Percentiles rank a stretch among this genome's conserved stretches.
Conservation (phyloP, 2,797 vertebrate genomes). For the Cryptoprocta ferox region DNA sequence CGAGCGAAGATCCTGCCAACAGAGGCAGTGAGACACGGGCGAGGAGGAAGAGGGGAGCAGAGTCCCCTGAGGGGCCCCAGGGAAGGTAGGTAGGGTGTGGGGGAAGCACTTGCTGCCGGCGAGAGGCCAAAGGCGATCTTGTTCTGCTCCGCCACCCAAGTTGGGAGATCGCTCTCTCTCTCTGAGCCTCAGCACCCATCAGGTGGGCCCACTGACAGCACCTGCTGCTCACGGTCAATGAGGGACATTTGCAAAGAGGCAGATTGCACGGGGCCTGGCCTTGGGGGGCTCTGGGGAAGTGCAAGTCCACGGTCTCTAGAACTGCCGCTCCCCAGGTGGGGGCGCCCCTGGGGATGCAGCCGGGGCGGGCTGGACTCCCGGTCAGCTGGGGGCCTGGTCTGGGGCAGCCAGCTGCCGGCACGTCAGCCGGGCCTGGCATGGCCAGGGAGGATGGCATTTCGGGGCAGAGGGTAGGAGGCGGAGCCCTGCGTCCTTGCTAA, state of each 20-base stretch:
- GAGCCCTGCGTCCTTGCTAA: background rate
- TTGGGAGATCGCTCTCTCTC: background rate
- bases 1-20: background rate
- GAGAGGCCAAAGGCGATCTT: rapidly evolving
- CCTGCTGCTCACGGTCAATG: background rate
- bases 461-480: background rate
- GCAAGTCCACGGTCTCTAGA: background rate
- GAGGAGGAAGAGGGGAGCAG: background rate
- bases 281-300: no score
- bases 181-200: background rate
- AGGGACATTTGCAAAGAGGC: background rate
- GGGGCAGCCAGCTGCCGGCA: background rate
- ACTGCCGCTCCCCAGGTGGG: background rate
- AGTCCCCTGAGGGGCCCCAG: background rate
- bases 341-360: background rate
- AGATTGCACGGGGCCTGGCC: rapidly evolving
- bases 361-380: background rate
- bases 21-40: background rate
- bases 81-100: background rate
- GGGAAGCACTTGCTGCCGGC: background rate
- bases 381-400: background rate
- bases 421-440: background rate
- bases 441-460: background rate
- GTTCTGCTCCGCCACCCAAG: background rate
- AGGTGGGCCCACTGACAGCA: background rate